Evolutionary conservation across 2,797 vertebrate genomes (phyloP), one percentile per base, ranked within the genome.

Genomic region (Liparis tanakae): DNA sequence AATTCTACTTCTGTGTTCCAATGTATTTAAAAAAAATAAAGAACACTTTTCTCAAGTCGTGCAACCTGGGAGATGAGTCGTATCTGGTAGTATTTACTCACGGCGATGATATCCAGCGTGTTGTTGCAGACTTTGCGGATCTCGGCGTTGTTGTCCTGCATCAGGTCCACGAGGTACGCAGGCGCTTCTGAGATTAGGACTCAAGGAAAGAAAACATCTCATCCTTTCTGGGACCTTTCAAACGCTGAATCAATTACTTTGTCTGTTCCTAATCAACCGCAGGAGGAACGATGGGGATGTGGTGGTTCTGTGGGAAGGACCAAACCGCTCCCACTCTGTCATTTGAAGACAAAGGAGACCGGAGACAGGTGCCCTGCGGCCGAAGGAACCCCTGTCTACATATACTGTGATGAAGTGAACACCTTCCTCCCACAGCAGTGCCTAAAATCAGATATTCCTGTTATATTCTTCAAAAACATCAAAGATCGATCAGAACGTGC

Each of bases 61-160:
- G 6, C 4, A 8, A 48, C 60, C 9, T 62, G 1, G 61, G 17
- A 43, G 37, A 2, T 5, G 3, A 48, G 17, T 48, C 7, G 48
- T 14, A 13, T 13, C 17, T 41, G 14, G n/a, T 44, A 34, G 53
- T 8, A 22, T n/a, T 20, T 78, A 95, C 97, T 89, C 91, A 98
- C 97, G 58, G 96, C 95, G 46, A 98, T 97, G 78, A 98, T 97
- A 69, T 98, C 97, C 89, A 98, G 92, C 0, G 96, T 98, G 90
- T 96, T 96, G 91, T 96, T 94, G 74, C 97, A 98, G 61, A 98
- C 96, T 90, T 96, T 97, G 37, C 96, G 92, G 70, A 98, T 98
- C 87, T 97, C 96, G 0, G 94, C 86, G 37, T 98, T 98, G 90
- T 95, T 96, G 63, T 98, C 96, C 1, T 98, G 96, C 97, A 98